These are phyloP conservation scores for Ochropleura plecta DNA, from an alignment of 2,888 invertebrate genomes.

Conservation along the genomic window DNA sequence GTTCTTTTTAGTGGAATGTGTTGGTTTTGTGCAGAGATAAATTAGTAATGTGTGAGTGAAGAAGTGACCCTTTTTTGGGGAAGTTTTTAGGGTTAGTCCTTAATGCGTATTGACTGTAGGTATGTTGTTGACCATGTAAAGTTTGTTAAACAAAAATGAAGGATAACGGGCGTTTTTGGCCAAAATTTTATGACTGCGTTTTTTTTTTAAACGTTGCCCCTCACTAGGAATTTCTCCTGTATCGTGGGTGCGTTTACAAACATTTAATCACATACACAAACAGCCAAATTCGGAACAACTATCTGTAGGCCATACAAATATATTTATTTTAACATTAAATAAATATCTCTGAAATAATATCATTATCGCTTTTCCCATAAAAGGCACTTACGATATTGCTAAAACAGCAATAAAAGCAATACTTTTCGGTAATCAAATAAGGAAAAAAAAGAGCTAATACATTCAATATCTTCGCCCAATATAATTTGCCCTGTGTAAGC, in stretches of 20 bases:
- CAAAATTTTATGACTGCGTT: too few species aligned
- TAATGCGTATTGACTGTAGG: background rate
- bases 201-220: too few species aligned
- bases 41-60: slow-evolving; percentile 21
- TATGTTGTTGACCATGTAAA: background rate
- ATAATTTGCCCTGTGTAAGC: slow-evolving; percentile 43
- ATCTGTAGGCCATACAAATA: too few species aligned
- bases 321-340: background rate
- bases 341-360: background rate
- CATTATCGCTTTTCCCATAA: background rate
- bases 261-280: too few species aligned
- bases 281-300: too few species aligned
- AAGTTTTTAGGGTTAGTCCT: background rate
- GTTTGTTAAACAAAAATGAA: background rate
- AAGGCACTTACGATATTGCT: slow-evolving; percentile 28
- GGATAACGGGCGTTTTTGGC: background rate
- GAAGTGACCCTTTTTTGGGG: slow-evolving; percentile 6
- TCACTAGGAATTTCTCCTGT: too few species aligned
- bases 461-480: slow-evolving; percentile 32
- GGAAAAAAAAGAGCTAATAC: slow-evolving; percentile 42
- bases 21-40: slow-evolving; percentile 30
- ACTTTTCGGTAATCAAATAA: slow-evolving; percentile 39
- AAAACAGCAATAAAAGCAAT: slow-evolving; percentile 21
- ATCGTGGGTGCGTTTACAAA: too few species aligned
- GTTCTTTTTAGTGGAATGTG: slow-evolving; percentile 45